Evolutionary conservation across 2,113 vertebrate genomes (phyloP).

Genomic region (Nothobranchius kuhntae): DNA sequence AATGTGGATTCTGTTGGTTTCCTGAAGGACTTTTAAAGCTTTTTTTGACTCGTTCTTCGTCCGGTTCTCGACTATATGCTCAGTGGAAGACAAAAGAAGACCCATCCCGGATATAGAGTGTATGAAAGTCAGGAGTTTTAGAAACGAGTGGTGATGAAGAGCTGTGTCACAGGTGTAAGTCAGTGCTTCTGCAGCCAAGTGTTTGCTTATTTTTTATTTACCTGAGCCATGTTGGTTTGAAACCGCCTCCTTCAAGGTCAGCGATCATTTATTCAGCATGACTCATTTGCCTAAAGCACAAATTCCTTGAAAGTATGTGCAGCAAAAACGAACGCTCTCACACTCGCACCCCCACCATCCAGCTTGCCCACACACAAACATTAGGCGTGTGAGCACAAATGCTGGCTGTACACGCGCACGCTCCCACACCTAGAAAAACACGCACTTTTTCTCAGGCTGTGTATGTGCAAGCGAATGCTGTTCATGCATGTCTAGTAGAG

Average conservation of each 20-base stretch:
- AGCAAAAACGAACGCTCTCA: conserved; percentile 45
- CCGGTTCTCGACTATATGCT: too few relatives aligned
- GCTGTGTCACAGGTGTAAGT: conserved; percentile 1
- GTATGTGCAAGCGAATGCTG: conserved; percentile 55
- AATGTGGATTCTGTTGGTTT: too few relatives aligned
- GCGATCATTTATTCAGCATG: conserved; percentile 44
- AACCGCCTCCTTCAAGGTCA: conserved; percentile 49
- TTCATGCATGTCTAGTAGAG: conserved; percentile 68
- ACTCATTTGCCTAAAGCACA: conserved; percentile 63
- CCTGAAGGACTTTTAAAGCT: too few relatives aligned
- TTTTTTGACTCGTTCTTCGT: too few relatives aligned
- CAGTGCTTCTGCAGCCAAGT: conserved; percentile 1
- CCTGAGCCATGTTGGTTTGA: conserved; percentile 19
- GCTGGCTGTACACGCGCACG: conserved; percentile 17
- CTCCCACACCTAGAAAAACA: conserved; percentile 36
- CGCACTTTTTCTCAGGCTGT: conserved; percentile 19
- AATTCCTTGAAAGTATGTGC: conserved; percentile 68
- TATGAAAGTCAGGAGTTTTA: too few relatives aligned
- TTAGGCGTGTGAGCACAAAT: conserved; percentile 1
- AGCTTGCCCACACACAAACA: conserved; percentile 28
- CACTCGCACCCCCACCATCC: conserved; percentile 42
- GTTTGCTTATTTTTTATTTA: conserved; percentile 30
- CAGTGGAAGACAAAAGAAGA: too few relatives aligned
- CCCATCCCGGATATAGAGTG: too few relatives aligned
- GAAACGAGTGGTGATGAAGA: conserved; percentile 13